Conservation (phyloP, 2,113 vertebrate genomes). For the Silurus asotus region DNA sequence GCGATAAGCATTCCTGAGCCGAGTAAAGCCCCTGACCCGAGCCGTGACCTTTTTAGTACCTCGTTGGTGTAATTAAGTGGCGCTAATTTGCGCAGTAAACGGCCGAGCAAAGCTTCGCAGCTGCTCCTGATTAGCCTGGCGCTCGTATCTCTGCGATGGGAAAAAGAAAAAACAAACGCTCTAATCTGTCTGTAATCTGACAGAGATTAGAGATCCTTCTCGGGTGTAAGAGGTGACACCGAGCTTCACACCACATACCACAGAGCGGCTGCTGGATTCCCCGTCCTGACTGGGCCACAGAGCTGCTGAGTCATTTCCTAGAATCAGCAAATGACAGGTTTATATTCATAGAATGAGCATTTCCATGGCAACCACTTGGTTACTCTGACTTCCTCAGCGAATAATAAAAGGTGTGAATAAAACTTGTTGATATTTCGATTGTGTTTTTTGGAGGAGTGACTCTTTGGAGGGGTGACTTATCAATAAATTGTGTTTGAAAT, state of each 20-base stretch:
- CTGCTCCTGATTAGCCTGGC: conserved; percentile 14
- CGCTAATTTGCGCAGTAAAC: conserved; percentile 35
- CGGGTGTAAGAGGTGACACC: not conserved
- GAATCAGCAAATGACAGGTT: not conserved
- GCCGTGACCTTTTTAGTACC: conserved; percentile 34
- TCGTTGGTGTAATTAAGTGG: conserved; percentile 38
- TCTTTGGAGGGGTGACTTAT: too few relatives aligned
- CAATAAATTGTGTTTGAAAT: not conserved
- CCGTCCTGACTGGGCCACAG: not conserved
- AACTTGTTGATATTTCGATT: too few relatives aligned
- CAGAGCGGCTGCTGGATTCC: conserved; percentile 1
- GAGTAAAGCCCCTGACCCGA: conserved; percentile 30
- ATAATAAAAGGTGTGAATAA: too few relatives aligned
- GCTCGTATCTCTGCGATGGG: conserved; percentile 18
- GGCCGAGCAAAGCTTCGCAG: conserved; percentile 1
- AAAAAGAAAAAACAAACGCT: conserved; percentile 14
- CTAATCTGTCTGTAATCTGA: conserved; percentile 28
- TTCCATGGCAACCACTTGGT: not conserved
- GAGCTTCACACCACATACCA: not conserved
- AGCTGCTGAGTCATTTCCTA: not conserved
- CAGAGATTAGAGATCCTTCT: conserved; percentile 23
- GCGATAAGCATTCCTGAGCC: conserved; percentile 34
- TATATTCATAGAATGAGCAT: not conserved
- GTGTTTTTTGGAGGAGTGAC: too few relatives aligned
- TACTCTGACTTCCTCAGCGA: too few relatives aligned